These are phyloP conservation scores for Tenualosa thibaudeaui DNA, from an alignment of 2,797 vertebrate species.

Conservation along the genomic window DNA sequence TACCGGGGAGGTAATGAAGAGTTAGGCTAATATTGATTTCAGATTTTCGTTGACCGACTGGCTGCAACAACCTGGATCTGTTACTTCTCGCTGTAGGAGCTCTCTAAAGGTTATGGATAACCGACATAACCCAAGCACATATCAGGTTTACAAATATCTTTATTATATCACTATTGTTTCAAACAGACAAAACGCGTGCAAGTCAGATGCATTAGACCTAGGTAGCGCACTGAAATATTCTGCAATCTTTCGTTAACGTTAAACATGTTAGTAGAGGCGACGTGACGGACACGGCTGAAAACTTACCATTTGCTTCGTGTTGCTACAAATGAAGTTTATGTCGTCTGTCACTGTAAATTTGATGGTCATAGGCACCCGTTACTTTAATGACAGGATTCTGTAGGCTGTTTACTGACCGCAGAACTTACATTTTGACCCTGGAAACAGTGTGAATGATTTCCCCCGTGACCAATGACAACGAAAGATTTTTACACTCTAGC, in stretches of 20 bases:
- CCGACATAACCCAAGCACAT: background rate
- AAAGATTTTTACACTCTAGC: background rate
- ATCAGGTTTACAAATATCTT: background rate
- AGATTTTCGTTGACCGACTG: background rate
- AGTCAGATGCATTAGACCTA: background rate
- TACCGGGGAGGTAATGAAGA: background rate
- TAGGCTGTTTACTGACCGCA: background rate
- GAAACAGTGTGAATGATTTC: slow-evolving; percentile 3
- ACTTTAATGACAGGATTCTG: background rate
- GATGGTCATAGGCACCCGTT: background rate
- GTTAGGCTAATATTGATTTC: background rate
- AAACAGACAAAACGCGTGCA: background rate
- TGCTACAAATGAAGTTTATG: background rate
- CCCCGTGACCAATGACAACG: background rate
- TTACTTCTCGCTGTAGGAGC: background rate
- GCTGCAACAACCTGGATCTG: background rate
- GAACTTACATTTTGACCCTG: slow-evolving; percentile 24
- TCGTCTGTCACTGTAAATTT: background rate
- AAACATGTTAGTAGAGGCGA: background rate
- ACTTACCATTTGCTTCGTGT: slow-evolving; percentile 10
- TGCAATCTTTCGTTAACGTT: background rate
- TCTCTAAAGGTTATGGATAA: background rate
- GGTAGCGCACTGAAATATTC: background rate
- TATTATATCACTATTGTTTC: background rate
- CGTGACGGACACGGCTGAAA: background rate